Evolutionary conservation across 2,113 vertebrate species (phyloP), one percentile per base, ranked within the genome.

Genomic region (Rhabdomys dilectus): DNA sequence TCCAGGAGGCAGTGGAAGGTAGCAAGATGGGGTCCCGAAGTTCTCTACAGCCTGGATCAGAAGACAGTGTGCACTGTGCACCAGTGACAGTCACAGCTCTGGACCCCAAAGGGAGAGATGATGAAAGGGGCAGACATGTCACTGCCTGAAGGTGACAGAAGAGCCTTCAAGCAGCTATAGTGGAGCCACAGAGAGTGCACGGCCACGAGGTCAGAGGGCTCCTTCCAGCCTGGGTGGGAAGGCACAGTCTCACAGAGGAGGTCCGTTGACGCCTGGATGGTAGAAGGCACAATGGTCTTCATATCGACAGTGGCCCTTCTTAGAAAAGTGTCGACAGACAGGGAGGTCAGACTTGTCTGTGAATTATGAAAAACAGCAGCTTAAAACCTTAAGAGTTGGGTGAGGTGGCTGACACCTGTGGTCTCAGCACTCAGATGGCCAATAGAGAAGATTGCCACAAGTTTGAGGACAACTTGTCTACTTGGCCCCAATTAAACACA

Each of bases 251-350:
- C 92, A 98, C 94, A 99, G 97, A 0, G 99, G 99, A 3, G 99
- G 99, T 42, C 99, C 99, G 0, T 99, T 99, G 3, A 99, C 98
- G 0, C 99, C 99, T 0, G 99, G 99, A 89, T 99, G 99, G 97
- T 99, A 99, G 97, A 99, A 99, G 72, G 99, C 99, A 98, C 99
- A 99, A 96, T 98, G 99, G 95, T 98, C 99, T 96, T 99, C 99
- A 3, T 99, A 99, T 88, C 99, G 98, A 97, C 99, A 99, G 97
- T 99, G 99, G 77, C 99, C 99, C 93, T 99, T 99, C 98, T 99
- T 99, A 98, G 99, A 99, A 97, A 99, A 99, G 96, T 99, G 99
- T 64, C 99, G 99, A 98, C 99, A 99, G 87, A 99, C 98, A 0
- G 99, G 99, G 68, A 99, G 99, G 95, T 98, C 98, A n/a, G 99